A percentile compares a stretch with the other conserved stretches of the same genome.
phyloP scores from a whole-genome alignment of 1,140 invertebrate genomes.

The Achroia grisella region DNA sequence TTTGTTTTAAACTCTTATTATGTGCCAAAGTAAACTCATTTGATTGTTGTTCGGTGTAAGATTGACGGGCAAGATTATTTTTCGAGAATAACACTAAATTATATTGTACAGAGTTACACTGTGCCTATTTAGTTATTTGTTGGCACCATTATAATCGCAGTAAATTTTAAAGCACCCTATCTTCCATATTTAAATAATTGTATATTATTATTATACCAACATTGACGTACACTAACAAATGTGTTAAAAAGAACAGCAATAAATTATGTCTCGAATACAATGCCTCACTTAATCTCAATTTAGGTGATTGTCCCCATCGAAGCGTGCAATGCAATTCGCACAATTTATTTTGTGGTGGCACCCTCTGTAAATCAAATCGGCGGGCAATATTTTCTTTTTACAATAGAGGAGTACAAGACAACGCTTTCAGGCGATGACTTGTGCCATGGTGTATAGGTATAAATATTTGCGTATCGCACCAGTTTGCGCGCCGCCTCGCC shows the following conservation, averaged over 20 bases:
- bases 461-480: slow-evolving; percentile 53
- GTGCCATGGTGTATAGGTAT: slow-evolving; percentile 32
- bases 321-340: slow-evolving; percentile 11
- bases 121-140: too few species aligned
- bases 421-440: slow-evolving; percentile 62
- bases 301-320: slow-evolving; percentile 1
- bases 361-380: slow-evolving; percentile 48
- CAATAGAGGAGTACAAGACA: slow-evolving; percentile 44
- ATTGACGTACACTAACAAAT: too few species aligned
- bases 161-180: too few species aligned
- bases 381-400: slow-evolving; percentile 48
- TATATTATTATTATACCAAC: too few species aligned
- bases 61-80: background rate
- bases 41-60: background rate
- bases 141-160: too few species aligned
- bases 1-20: background rate
- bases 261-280: slow-evolving; percentile 2
- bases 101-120: too few species aligned
- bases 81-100: too few species aligned
- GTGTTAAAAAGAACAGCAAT: slow-evolving; percentile 7
- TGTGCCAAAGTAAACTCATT: background rate
- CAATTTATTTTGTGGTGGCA: slow-evolving; percentile 37
- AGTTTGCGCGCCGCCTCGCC: slow-evolving; percentile 19
- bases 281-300: slow-evolving; percentile 28
- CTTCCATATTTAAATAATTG: too few species aligned